Evolutionary conservation across 2,113 vertebrate genomes (phyloP).

Genomic region (Thamnophis sirtalis): DNA sequence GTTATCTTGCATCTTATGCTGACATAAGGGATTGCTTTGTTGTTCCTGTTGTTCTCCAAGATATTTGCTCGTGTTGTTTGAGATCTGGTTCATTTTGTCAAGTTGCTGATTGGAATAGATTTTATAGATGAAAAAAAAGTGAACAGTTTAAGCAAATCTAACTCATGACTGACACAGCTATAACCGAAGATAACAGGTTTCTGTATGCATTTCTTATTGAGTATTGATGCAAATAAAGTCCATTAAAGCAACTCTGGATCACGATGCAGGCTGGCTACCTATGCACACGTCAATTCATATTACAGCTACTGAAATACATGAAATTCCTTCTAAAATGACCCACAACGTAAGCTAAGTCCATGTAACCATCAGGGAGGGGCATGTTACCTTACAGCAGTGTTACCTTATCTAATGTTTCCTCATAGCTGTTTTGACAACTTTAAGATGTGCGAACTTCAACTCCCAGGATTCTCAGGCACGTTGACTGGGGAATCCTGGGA

Average conservation of each 20-base stretch:
- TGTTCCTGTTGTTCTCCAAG: constrained; percentile 40
- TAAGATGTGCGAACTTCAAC: neutral
- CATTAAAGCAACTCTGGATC: neutral
- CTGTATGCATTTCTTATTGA: constrained; percentile 21
- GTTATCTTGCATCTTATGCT: constrained; percentile 45
- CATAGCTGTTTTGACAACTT: neutral
- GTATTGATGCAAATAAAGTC: constrained; percentile 27
- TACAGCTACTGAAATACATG: neutral
- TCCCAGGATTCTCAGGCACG: neutral
- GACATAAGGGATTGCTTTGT: constrained; percentile 53
- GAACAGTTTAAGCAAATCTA: constrained; percentile 18
- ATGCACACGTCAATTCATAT: constrained; percentile 1
- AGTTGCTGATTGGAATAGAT: constrained; percentile 31
- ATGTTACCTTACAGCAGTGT: neutral
- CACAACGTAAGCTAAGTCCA: neutral
- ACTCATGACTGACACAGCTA: neutral
- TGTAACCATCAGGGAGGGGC: neutral
- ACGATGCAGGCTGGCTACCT: neutral
- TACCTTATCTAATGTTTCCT: neutral
- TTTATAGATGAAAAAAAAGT: constrained; percentile 7
- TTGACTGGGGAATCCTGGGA: neutral
- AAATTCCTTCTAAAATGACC: neutral
- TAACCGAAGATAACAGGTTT: neutral
- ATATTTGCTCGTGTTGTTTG: constrained; percentile 39
- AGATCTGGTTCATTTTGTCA: constrained; percentile 22